A percentile compares a stretch with the other conserved stretches of the same genome.
Conservation (phyloP, 2,888 invertebrate species). For the Andricus quercusramuli region DNA sequence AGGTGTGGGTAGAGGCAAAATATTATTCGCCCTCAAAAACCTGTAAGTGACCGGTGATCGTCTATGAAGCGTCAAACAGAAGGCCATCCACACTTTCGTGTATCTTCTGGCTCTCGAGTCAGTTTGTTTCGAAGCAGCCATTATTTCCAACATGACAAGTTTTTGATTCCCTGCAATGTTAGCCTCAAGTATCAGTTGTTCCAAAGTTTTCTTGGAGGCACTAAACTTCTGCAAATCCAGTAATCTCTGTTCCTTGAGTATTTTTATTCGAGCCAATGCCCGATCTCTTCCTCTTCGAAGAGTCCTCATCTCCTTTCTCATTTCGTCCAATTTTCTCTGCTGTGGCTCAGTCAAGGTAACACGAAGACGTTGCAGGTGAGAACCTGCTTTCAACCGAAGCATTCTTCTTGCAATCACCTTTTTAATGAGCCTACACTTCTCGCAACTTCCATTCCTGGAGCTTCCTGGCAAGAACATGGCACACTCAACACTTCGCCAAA, state of each 20-base stretch:
- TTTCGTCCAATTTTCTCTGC: constrained; percentile 16
- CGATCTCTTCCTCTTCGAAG: background rate
- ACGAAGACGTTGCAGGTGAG: background rate
- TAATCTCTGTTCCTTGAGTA: background rate
- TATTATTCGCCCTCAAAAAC: constrained; percentile 8
- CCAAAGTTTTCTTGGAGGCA: background rate
- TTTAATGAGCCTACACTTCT: background rate
- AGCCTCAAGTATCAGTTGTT: background rate
- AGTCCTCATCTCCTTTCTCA: constrained; percentile 9
- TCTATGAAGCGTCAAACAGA: constrained; percentile 14
- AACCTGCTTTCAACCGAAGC: background rate
- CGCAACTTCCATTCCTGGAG: background rate
- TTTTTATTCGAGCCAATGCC: background rate
- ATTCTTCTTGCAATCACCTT: background rate
- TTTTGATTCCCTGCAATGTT: background rate
- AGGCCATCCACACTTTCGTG: constrained; percentile 8
- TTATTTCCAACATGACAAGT: constrained; percentile 9
- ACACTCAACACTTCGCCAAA: background rate
- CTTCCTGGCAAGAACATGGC: background rate
- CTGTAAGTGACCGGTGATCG: background rate
- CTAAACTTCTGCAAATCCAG: background rate
- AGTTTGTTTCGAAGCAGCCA: background rate
- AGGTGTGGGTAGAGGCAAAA: constrained; percentile 30
- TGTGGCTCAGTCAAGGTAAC: background rate
- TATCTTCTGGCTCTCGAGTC: constrained; percentile 1